Conservation (phyloP, 2,113 vertebrate genomes). For the Piprites chloris region DNA sequence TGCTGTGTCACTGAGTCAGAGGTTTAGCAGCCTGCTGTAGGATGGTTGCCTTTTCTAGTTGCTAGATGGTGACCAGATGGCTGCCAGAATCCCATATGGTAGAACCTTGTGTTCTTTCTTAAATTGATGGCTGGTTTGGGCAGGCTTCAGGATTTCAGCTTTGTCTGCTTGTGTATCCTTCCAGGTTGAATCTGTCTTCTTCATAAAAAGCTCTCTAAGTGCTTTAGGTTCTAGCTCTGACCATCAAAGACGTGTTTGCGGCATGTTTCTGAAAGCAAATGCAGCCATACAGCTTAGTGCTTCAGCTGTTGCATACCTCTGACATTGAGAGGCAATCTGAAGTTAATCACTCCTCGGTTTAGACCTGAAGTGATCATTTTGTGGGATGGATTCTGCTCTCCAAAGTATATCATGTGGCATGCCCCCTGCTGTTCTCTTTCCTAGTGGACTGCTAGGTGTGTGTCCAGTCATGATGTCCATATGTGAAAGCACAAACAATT, state of each 20-base stretch:
- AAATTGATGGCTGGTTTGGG: not conserved
- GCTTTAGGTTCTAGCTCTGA: not conserved
- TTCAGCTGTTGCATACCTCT: not conserved
- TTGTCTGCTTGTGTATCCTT: not conserved
- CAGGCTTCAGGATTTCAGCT: not conserved
- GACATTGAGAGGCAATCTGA: not conserved
- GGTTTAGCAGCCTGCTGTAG: not conserved
- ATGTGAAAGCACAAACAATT: not conserved
- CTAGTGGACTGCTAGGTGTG: rapidly evolving
- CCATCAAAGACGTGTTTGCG: not conserved
- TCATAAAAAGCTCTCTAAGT: not conserved
- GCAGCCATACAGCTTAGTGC: not conserved
- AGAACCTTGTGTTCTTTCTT: not conserved
- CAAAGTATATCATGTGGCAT: not conserved
- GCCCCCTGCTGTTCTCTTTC: not conserved
- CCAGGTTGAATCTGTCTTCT: not conserved
- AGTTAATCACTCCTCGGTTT: not conserved
- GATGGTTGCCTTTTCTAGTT: not conserved
- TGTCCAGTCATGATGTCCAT: not conserved
- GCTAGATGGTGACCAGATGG: not conserved
- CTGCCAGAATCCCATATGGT: not conserved
- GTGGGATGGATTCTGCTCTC: not conserved
- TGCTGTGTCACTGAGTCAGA: not conserved
- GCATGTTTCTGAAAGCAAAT: not conserved
- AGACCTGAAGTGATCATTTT: not conserved